Conservation (phyloP, 2,797 vertebrate species). For the Euphonia xanthogaster region DNA sequence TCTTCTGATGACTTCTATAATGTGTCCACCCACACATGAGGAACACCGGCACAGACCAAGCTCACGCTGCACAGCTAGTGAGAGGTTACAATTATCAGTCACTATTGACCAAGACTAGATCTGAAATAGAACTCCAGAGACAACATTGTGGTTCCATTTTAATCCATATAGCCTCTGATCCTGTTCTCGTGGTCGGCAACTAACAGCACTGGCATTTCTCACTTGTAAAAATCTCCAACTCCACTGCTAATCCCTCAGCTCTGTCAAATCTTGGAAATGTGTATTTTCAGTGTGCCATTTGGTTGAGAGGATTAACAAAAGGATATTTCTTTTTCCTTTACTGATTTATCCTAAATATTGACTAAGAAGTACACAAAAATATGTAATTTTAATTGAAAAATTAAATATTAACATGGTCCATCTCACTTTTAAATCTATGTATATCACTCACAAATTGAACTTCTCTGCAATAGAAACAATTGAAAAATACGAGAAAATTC, state of each 20-base stretch:
- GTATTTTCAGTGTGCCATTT: not conserved
- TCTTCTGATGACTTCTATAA: not conserved
- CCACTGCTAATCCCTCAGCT: not conserved
- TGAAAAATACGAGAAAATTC: not conserved
- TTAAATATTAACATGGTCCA: not conserved
- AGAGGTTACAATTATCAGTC: not conserved
- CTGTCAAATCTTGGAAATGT: not conserved
- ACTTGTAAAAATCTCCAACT: not conserved
- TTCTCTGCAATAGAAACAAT: not conserved
- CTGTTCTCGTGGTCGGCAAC: not conserved
- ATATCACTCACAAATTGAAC: not conserved
- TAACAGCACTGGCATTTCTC: not conserved
- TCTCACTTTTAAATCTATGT: not conserved
- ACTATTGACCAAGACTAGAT: not conserved
- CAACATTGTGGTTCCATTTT: not conserved
- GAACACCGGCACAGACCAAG: not conserved
- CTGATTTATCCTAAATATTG: not conserved
- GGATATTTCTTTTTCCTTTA: not conserved
- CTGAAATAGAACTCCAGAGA: not conserved
- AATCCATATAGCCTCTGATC: not conserved
- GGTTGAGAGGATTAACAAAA: not conserved
- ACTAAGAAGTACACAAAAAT: not conserved
- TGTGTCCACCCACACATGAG: fast-evolving
- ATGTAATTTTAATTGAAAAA: not conserved
- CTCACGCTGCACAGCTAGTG: not conserved